These are phyloP conservation scores for Dromas ardeola DNA, from an alignment of 2,113 vertebrate genomes.

Conservation along the genomic window DNA sequence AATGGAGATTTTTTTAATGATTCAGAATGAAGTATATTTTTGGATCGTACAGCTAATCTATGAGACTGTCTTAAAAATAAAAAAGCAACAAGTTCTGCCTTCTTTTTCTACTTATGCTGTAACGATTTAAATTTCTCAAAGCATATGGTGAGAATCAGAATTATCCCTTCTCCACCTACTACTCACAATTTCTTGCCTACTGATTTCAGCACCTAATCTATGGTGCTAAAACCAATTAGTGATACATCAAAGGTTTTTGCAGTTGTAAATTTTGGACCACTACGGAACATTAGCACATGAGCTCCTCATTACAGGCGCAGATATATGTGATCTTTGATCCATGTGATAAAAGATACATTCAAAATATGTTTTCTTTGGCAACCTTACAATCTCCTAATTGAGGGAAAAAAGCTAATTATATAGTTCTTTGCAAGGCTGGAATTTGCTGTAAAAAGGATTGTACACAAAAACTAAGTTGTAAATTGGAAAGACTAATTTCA, in stretches of 20 bases:
- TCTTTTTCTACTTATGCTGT: conserved; percentile 46
- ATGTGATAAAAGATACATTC: conserved; percentile 44
- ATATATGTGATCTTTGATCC: conserved; percentile 58
- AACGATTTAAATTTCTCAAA: conserved; percentile 70
- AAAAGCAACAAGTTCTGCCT: conserved; percentile 65
- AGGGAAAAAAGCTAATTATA: conserved; percentile 51
- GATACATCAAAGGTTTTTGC: conserved; percentile 64
- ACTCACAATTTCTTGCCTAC: conserved; percentile 69
- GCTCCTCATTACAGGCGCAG: conserved; percentile 42
- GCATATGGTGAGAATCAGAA: conserved; percentile 76
- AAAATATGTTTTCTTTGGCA: conserved; percentile 64
- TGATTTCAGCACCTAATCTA: conserved; percentile 72
- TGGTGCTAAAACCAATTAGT: conserved; percentile 76
- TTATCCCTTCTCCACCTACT: conserved; percentile 71
- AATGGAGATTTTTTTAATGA: conserved; percentile 34
- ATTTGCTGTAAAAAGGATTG: not conserved
- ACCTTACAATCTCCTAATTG: conserved; percentile 39
- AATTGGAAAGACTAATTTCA: conserved; percentile 10
- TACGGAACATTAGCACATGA: conserved; percentile 50
- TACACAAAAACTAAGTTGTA: conserved; percentile 36
- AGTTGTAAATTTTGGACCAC: conserved; percentile 68
- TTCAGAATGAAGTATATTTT: conserved; percentile 67
- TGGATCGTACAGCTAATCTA: conserved; percentile 19
- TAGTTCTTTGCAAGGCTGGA: not conserved
- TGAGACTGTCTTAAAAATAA: conserved; percentile 60